Base-by-base conservation (phyloP, 2,888 invertebrate species). In the Trachelus stipa region DNA sequence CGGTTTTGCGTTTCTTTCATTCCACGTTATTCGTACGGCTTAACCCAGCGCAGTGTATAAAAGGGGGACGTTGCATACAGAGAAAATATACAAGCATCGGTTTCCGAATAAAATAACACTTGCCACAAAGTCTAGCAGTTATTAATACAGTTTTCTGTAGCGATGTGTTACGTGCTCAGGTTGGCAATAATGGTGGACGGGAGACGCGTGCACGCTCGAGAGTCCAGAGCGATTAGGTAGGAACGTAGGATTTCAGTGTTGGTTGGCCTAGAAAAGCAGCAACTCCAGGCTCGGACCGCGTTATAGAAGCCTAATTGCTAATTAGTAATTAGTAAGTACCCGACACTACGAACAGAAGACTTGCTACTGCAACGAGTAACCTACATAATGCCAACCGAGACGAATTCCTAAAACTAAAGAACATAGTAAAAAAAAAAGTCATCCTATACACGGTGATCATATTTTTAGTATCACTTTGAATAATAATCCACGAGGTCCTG, bases 261-360 rank as follows among this genome's bases (percentile, higher is more conserved):
- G 74, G 79, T 73, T 84, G 85, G 80, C 87, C 85, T 86, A 87
- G 87, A 88, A 88, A 87, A 83, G 78, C 77, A 74, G 79, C 76
- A 80, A 81, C 81, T 79, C 79, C 75, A 73, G 35, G 35, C 79
- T 80, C 79, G 81, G 77, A 77, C 76, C 78, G 69, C 76, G 76
- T 69, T 77, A 79, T 79, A 82, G 81, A 81, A 79, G 82, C 81
- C 85, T 87, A 86, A 87, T 87, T 88, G 87, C 87, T 87, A 87
- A 88, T 87, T 88, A 86, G 85, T 84, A 85, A 88, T 86, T 85
- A 87, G 86, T 80, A 80, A 82, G 79, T 81, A 83, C 73, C 33
- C 79, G 76, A 76, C 40, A 71, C 69, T 35, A 76, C 74, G 34
- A 74, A 76, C 23, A 74, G 71, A n/a, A 74, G 71, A n/a, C 31